Evolutionary conservation across 2,888 invertebrate species (phyloP).

Genomic region (Erebia palarica): DNA sequence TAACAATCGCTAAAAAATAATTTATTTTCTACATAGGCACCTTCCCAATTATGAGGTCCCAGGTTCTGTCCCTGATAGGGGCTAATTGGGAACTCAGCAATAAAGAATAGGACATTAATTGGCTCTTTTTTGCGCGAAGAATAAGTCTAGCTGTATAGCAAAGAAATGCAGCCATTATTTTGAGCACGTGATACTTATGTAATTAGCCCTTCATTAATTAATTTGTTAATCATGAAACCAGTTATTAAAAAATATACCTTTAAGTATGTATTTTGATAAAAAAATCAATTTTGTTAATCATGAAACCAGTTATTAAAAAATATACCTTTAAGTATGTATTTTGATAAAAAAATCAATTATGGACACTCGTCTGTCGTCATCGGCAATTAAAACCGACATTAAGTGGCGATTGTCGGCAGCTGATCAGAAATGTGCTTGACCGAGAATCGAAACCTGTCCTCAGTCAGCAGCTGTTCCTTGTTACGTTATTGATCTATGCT

Average conservation of each 20-base stretch:
- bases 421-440: slow-evolving; percentile 21
- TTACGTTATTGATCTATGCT: slow-evolving; percentile 4
- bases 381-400: slow-evolving; percentile 12
- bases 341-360: slow-evolving; percentile 17
- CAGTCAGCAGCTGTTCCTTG: slow-evolving; percentile 3
- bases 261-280: slow-evolving; percentile 6
- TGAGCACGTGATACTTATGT: not conserved
- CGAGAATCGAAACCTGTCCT: slow-evolving; percentile 21
- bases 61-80: too few relatives aligned
- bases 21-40: too few relatives aligned
- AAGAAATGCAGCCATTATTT: not conserved
- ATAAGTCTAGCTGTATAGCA: too few relatives aligned
- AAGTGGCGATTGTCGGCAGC: slow-evolving; percentile 22
- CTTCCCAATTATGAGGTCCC: too few relatives aligned
- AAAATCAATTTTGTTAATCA: slow-evolving; percentile 6
- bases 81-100: not conserved
- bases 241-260: not conserved
- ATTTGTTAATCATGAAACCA: not conserved
- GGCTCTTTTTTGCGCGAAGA: not conserved
- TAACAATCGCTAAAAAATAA: too few relatives aligned
- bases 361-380: not conserved
- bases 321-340: too few relatives aligned
- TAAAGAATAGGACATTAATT: not conserved
- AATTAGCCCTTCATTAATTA: not conserved
- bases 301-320: not conserved